These are phyloP conservation scores for Antidorcas marsupialis DNA, from an alignment of 2,113 vertebrate genomes.

Conservation along the genomic window DNA sequence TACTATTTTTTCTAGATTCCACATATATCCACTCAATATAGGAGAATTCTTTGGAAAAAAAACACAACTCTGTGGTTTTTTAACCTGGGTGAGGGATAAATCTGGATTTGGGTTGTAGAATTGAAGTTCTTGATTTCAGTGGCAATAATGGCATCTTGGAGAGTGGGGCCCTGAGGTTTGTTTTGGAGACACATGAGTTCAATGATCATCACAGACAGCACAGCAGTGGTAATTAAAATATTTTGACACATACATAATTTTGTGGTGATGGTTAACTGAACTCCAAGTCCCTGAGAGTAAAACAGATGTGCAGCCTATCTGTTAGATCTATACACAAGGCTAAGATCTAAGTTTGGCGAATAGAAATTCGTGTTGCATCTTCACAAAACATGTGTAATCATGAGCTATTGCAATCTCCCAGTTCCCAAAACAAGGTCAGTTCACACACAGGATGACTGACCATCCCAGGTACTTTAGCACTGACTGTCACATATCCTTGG, in stretches of 20 bases:
- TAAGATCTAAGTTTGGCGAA: neutral
- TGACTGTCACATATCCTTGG: neutral
- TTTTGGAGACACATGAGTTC: neutral
- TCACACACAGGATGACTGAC: neutral
- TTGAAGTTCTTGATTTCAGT: neutral
- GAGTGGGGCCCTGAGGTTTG: neutral
- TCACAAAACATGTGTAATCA: neutral
- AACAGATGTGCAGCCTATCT: neutral
- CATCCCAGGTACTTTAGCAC: neutral
- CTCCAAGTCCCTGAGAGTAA: neutral
- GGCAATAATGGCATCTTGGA: neutral
- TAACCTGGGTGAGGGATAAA: neutral
- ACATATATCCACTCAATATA: neutral
- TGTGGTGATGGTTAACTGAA: neutral
- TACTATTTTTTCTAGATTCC: neutral
- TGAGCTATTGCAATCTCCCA: neutral
- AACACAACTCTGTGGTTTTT: neutral
- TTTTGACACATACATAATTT: neutral
- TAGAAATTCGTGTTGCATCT: neutral
- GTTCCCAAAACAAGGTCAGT: neutral
- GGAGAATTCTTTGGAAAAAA: neutral
- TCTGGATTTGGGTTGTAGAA: neutral
- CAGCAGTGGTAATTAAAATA: neutral
- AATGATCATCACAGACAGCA: neutral
- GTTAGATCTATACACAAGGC: neutral